Base-by-base conservation (phyloP, 1,140 invertebrate genomes). In the Zaprionus kolodkinae region DNA sequence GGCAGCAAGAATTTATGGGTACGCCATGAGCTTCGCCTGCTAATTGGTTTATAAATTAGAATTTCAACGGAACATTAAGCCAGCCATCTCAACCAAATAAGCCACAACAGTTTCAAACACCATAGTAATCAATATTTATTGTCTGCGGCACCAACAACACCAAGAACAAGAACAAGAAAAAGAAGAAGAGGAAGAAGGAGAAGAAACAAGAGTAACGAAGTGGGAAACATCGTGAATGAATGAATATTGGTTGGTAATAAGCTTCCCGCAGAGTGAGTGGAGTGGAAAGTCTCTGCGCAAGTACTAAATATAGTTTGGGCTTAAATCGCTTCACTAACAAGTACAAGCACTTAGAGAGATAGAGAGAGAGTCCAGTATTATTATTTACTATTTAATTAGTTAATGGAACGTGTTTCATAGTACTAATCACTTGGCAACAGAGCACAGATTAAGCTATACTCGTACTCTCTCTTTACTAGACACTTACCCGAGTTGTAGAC, bases 21-120 rank as follows among this genome's bases (percentile, higher is more conserved):
- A 52, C 48, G 45, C 63, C 72, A 71, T 78, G 76, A 78, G 78
- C 76, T 80, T 78, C 64, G 78, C 33, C 66, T 80, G 78, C 78
- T 80, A 80, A 80, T 80, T 80, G 78, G 76, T 80, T 80, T 80
- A 80, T 80, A 78, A 80, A 80, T 80, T 80, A 80, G 78, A 78
- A 75, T 80, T 80, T 80, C 76, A 78, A 78, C 78, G 78, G 50
- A 75, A 78, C 76, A 78, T 80, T 80, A 80, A 80, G 76, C 72
- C 78, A 78, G 75, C 61, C 78, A 79, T 79, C 75, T 78, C 78
- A 78, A 59, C 78, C 78, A 79, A 77, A 77, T 73, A 78, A 79
- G 69, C 60, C 69, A 74, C 70, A 78, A 73, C 60, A 70, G 17
- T 74, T 79, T 79, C 74, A 66, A 77, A 77, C 74, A 79, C 70